A percentile compares a stretch with the other conserved stretches of the same genome.
Conservation (phyloP, 2,113 vertebrate genomes). For the Sylvia atricapilla region DNA sequence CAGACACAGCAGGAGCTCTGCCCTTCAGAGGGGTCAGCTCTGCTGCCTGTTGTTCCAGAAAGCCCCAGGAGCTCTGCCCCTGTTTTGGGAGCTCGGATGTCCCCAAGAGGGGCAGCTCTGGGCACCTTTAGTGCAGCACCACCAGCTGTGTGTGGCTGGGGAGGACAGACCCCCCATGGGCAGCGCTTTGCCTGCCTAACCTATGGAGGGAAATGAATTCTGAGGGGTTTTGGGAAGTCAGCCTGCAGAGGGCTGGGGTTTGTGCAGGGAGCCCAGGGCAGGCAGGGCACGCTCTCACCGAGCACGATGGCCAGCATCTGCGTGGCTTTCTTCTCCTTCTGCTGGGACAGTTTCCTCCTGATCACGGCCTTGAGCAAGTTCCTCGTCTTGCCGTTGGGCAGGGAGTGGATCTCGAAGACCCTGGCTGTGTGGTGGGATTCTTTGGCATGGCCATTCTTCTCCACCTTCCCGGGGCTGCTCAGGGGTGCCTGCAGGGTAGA, state of each 20-base stretch:
- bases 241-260: fast-evolving
- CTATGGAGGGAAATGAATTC: fast-evolving
- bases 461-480: conserved; percentile 77
- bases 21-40: neutral
- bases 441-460: conserved; percentile 87
- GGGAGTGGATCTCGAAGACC: conserved; percentile 89
- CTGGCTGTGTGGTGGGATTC: conserved; percentile 78
- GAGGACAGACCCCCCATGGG: neutral
- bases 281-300: conserved; percentile 73
- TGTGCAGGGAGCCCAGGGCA: neutral
- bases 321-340: conserved; percentile 98
- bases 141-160: neutral
- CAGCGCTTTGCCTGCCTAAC: neutral
- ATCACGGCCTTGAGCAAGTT: conserved; percentile 89
- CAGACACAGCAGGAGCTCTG: neutral
- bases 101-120: neutral
- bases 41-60: neutral
- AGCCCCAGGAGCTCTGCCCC: neutral
- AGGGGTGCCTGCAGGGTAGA: conserved; percentile 73
- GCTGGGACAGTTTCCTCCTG: conserved; percentile 95
- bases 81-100: neutral
- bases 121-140: neutral
- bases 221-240: neutral
- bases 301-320: conserved; percentile 99
- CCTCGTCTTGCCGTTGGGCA: conserved; percentile 93